A percentile compares a stretch with the other conserved stretches of the same genome.
Evolutionary conservation across 2,888 invertebrate genomes (phyloP).

Genomic region (Phaonia tiefii): DNA sequence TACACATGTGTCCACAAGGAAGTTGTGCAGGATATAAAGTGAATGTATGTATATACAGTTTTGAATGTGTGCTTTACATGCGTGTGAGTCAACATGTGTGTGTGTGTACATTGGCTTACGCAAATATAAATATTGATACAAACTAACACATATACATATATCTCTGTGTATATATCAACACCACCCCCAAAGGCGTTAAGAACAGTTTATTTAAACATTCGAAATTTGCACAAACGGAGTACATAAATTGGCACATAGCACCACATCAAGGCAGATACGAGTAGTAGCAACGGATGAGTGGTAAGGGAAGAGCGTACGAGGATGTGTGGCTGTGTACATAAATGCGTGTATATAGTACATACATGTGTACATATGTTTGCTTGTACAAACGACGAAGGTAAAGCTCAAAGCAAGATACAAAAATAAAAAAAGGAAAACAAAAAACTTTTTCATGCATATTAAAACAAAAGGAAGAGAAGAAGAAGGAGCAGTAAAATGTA

Average conservation of each 20-base stretch:
- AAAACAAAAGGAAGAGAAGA: no score
- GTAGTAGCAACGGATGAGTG: neutral
- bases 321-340: neutral
- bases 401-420: neutral
- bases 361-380: neutral
- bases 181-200: no score
- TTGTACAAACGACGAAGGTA: neutral
- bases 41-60: no score
- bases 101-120: no score
- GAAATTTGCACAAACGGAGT: slow-evolving; percentile 8
- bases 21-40: no score
- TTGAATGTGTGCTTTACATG: no score
- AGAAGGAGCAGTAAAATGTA: no score
- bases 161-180: no score
- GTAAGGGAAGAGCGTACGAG: neutral
- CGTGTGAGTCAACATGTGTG: no score
- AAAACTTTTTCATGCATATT: slow-evolving; percentile 1
- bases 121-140: no score
- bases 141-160: no score
- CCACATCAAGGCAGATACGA: neutral
- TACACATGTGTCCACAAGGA: no score
- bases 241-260: neutral
- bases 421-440: slow-evolving; percentile 8
- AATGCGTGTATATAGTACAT: neutral
- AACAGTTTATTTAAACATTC: slow-evolving; percentile 4